phyloP scores from a whole-genome alignment of 2,113 vertebrate species.

The Riparia riparia region DNA sequence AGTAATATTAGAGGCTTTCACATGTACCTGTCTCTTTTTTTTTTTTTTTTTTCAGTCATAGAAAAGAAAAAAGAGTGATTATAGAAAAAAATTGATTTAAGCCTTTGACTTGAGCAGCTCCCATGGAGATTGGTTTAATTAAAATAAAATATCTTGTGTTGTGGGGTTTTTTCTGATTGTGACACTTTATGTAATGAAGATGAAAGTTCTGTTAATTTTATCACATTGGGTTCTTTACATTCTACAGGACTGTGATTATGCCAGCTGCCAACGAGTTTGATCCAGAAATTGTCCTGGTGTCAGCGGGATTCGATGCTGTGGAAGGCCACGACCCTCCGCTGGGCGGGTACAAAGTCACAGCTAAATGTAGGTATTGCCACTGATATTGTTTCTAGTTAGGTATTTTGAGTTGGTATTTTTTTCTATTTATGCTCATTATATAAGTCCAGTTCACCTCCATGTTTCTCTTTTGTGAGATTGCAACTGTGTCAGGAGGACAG shows the following conservation, averaged over 20 bases:
- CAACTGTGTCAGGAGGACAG: neutral
- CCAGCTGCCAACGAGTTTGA: slow-evolving; percentile 83
- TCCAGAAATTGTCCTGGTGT: slow-evolving; percentile 85
- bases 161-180: neutral
- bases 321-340: slow-evolving; percentile 84
- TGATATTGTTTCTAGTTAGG: neutral
- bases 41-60: neutral
- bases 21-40: slow-evolving; percentile 71
- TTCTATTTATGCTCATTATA: neutral
- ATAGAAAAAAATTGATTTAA: neutral
- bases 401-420: neutral
- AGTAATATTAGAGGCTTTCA: slow-evolving; percentile 62
- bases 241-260: slow-evolving; percentile 80
- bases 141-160: slow-evolving; percentile 2
- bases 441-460: neutral
- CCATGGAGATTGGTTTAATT: neutral
- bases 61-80: slow-evolving; percentile 6
- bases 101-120: neutral
- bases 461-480: neutral
- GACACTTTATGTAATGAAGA: neutral
- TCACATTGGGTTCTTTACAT: slow-evolving; percentile 19
- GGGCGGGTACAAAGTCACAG: slow-evolving; percentile 85
- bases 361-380: slow-evolving; percentile 80
- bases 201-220: slow-evolving; percentile 4
- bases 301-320: slow-evolving; percentile 84